phyloP scores from a whole-genome alignment of 2,888 invertebrate genomes.

The Lasiommata megera region DNA sequence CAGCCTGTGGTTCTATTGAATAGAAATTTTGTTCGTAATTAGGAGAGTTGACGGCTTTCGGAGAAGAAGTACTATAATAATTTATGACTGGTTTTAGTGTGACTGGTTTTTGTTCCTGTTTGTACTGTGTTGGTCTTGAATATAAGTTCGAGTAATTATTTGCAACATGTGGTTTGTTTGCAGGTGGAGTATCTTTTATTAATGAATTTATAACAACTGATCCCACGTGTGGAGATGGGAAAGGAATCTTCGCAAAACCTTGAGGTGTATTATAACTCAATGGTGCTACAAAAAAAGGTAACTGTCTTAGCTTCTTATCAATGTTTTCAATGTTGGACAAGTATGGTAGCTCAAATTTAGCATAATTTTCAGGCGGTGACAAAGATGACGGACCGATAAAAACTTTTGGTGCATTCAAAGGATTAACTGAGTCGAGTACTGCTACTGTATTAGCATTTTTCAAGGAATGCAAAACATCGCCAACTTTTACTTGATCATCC shows the following conservation, averaged over 20 bases:
- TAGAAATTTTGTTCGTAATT: constrained; percentile 61
- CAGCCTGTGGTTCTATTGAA: constrained; percentile 68
- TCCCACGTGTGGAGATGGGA: constrained; percentile 93
- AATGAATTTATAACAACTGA: constrained; percentile 88
- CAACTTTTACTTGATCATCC: constrained; percentile 80
- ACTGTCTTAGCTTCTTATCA: constrained; percentile 86
- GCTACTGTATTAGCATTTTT: constrained; percentile 87
- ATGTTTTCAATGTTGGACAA: constrained; percentile 87
- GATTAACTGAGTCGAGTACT: constrained; percentile 87
- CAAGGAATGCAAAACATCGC: constrained; percentile 86
- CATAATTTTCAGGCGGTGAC: constrained; percentile 85
- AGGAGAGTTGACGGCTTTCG: constrained; percentile 47
- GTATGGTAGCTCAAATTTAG: constrained; percentile 92
- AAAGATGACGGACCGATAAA: constrained; percentile 91
- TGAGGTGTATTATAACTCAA: constrained; percentile 91
- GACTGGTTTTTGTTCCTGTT: constrained; percentile 54
- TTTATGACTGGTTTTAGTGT: constrained; percentile 67
- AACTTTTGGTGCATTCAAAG: constrained; percentile 86
- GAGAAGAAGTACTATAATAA: constrained; percentile 67
- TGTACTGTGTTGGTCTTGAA: constrained; percentile 41
- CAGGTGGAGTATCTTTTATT: constrained; percentile 52
- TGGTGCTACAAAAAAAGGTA: constrained; percentile 93
- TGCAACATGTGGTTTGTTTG: constrained; percentile 37
- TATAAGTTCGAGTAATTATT: constrained; percentile 49
- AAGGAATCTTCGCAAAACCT: constrained; percentile 92